These are phyloP conservation scores for Chrysocyon brachyurus DNA, from an alignment of 2,797 vertebrate species.

Conservation along the genomic window DNA sequence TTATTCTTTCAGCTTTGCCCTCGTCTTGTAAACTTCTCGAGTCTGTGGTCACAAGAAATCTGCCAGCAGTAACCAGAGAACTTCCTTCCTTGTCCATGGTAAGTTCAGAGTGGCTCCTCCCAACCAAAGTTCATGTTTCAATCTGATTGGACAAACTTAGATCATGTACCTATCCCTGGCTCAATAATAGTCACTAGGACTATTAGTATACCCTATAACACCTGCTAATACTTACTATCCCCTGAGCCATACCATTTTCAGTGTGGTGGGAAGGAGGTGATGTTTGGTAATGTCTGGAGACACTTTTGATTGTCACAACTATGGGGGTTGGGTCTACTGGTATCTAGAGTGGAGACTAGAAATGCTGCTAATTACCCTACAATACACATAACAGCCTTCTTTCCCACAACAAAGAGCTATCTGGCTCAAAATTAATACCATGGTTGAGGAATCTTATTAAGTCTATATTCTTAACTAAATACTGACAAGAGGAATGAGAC, in stretches of 20 bases:
- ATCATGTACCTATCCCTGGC: background rate
- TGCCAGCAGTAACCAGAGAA: background rate
- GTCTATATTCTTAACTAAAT: conserved; percentile 31
- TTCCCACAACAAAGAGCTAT: background rate
- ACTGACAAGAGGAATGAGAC: conserved; percentile 17
- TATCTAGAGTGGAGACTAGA: background rate
- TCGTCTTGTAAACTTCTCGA: conserved; percentile 30
- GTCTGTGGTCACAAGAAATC: background rate
- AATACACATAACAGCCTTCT: background rate
- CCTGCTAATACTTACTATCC: too few relatives aligned
- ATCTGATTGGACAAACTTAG: background rate
- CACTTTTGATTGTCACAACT: conserved; percentile 20
- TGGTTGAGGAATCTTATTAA: conserved; percentile 20
- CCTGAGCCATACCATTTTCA: conserved; percentile 37
- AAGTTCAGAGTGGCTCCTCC: conserved; percentile 6
- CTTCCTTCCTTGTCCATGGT: background rate
- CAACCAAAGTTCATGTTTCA: conserved; percentile 50
- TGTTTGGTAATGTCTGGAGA: conserved; percentile 40
- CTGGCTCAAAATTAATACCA: conserved; percentile 19
- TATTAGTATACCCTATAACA: too few relatives aligned
- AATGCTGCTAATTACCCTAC: background rate
- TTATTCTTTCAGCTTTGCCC: conserved; percentile 43
- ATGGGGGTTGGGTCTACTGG: background rate
- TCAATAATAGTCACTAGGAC: background rate
- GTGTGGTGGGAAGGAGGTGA: background rate